Percentiles rank a stretch among this genome's conserved stretches.
Evolutionary conservation across 2,113 vertebrate species (phyloP).

Genomic region (Heliornis fulica): DNA sequence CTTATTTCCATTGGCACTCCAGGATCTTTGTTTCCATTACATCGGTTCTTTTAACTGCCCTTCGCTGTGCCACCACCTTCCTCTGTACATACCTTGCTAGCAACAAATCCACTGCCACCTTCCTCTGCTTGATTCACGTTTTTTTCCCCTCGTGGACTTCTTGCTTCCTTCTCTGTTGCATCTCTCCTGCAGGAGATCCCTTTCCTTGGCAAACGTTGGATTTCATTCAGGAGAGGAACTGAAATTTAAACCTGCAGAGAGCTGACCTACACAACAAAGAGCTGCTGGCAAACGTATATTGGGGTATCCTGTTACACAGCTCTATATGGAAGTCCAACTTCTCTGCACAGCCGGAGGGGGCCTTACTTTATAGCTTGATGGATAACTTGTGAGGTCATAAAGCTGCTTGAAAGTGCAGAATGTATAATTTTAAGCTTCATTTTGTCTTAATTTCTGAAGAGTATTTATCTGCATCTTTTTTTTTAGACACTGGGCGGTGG

Average conservation of each 20-base stretch:
- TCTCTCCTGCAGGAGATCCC: neutral
- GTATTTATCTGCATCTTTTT: neutral
- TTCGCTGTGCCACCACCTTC: neutral
- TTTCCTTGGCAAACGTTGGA: neutral
- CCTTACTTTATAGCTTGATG: fast-evolving
- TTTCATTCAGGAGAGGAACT: neutral
- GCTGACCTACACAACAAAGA: neutral
- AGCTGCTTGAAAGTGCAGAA: neutral
- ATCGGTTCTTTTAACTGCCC: neutral
- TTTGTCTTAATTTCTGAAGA: neutral
- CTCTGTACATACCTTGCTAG: neutral
- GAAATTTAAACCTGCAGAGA: neutral
- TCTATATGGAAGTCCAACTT: neutral
- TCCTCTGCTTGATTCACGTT: neutral
- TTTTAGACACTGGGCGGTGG: too few relatives aligned
- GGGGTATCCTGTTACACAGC: neutral
- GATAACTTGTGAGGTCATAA: neutral
- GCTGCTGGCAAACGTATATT: neutral
- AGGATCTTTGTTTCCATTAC: neutral
- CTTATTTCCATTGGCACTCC: neutral
- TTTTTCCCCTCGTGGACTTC: neutral
- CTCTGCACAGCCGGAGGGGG: neutral
- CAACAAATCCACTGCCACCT: neutral
- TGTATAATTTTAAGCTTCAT: neutral
- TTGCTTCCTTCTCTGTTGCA: neutral